A percentile compares a stretch with the other conserved stretches of the same genome.
These are phyloP conservation scores for Dryas iulia DNA, from an alignment of 1,140 invertebrate species.

Conservation along the genomic window DNA sequence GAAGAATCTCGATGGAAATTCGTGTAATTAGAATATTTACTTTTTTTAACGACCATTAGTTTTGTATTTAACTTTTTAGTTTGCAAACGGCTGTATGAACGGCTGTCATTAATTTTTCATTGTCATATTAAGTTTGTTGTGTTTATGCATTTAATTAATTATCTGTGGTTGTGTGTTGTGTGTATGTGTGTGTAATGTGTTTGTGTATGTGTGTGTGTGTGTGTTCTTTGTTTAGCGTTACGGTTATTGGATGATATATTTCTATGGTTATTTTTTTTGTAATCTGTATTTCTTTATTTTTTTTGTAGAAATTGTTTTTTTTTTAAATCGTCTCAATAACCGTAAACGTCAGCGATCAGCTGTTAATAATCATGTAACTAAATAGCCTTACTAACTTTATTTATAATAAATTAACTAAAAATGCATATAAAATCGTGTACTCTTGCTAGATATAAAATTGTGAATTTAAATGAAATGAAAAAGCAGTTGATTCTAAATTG, in stretches of 20 bases:
- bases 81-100: slow-evolving; percentile 30
- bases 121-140: slow-evolving; percentile 49
- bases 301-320: not conserved
- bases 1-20: slow-evolving; percentile 18
- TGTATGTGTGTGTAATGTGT: not conserved
- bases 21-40: slow-evolving; percentile 17
- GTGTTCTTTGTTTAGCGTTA: slow-evolving; percentile 9
- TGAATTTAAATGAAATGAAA: slow-evolving; percentile 65
- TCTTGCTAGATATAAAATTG: slow-evolving; percentile 67
- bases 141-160: slow-evolving; percentile 48
- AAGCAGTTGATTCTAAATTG: slow-evolving; percentile 79
- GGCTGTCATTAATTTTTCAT: slow-evolving; percentile 61
- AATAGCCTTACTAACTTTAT: slow-evolving; percentile 78
- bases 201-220: slow-evolving; percentile 22
- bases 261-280: slow-evolving; percentile 21
- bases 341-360: slow-evolving; percentile 43
- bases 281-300: slow-evolving; percentile 12
- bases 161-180: slow-evolving; percentile 35
- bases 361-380: slow-evolving; percentile 59
- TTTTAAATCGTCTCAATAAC: slow-evolving; percentile 38
- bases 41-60: slow-evolving; percentile 30
- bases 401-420: slow-evolving; percentile 59
- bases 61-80: slow-evolving; percentile 37
- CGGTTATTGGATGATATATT: slow-evolving; percentile 23
- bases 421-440: slow-evolving; percentile 51